phyloP scores from a whole-genome alignment of 1,140 invertebrate species.

The Heliconius himera region DNA sequence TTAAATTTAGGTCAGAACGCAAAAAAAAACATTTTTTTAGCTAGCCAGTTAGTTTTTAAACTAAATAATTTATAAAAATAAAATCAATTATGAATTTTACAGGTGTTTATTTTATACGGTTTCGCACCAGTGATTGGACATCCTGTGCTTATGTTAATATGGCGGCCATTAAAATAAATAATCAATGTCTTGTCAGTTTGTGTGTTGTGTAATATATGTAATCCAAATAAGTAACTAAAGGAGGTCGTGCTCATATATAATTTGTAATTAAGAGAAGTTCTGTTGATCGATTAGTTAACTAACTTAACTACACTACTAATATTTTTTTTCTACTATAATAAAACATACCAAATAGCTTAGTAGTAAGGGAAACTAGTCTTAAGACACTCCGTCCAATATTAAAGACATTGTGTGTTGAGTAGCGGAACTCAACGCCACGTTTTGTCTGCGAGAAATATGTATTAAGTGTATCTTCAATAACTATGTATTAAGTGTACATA shows the following conservation, averaged over 20 bases:
- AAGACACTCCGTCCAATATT: too few species aligned
- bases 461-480: too few species aligned
- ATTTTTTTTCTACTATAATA: background rate
- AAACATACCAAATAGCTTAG: too few species aligned
- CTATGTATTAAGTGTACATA: too few species aligned
- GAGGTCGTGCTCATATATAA: constrained; percentile 14
- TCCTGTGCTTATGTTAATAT: constrained; percentile 38
- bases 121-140: constrained; percentile 21
- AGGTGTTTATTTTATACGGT: background rate
- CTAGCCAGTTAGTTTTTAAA: background rate
- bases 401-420: too few species aligned
- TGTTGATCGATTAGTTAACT: background rate
- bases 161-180: constrained; percentile 32
- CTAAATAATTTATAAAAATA: constrained; percentile 28
- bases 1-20: background rate
- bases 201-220: constrained; percentile 28
- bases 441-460: too few species aligned
- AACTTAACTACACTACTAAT: background rate
- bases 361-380: too few species aligned
- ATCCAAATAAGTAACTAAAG: constrained; percentile 18
- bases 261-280: constrained; percentile 4
- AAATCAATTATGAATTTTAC: constrained; percentile 3
- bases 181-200: constrained; percentile 22
- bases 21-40: background rate
- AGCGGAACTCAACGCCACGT: too few species aligned